Conservation (phyloP, 2,888 invertebrate genomes). For the Acronicta alni region DNA sequence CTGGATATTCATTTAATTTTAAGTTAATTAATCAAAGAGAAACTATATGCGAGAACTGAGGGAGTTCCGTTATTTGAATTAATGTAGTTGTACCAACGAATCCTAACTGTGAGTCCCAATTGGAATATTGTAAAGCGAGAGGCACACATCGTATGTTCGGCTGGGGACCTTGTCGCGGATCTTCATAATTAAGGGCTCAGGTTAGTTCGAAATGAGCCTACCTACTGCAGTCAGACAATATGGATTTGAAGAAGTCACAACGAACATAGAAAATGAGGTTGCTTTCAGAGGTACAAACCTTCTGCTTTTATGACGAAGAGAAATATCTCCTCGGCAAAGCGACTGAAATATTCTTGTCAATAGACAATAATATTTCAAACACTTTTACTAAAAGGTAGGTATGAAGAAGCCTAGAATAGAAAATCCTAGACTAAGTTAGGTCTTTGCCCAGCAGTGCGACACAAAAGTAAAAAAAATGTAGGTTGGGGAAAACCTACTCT, state of each 20-base stretch:
- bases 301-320: background rate
- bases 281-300: background rate
- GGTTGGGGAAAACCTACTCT: slow-evolving; percentile 7
- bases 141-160: background rate
- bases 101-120: background rate
- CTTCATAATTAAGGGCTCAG: background rate
- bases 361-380: too few species aligned
- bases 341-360: too few species aligned
- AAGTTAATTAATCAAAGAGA: background rate
- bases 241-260: too few species aligned
- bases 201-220: background rate
- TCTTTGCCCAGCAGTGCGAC: too few species aligned
- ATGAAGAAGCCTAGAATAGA: too few species aligned
- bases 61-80: slow-evolving; percentile 5
- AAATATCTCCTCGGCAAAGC: too few species aligned
- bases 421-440: too few species aligned
- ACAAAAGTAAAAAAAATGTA: too few species aligned
- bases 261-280: background rate
- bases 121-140: background rate
- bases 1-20: background rate
- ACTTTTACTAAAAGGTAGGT: too few species aligned
- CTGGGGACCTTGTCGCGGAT: background rate
- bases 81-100: background rate
- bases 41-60: background rate
- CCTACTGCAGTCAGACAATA: too few species aligned